These are phyloP conservation scores for Bursaphelenchus okinawaensis DNA, from an alignment of 2,888 invertebrate genomes.

Conservation along the genomic window DNA sequence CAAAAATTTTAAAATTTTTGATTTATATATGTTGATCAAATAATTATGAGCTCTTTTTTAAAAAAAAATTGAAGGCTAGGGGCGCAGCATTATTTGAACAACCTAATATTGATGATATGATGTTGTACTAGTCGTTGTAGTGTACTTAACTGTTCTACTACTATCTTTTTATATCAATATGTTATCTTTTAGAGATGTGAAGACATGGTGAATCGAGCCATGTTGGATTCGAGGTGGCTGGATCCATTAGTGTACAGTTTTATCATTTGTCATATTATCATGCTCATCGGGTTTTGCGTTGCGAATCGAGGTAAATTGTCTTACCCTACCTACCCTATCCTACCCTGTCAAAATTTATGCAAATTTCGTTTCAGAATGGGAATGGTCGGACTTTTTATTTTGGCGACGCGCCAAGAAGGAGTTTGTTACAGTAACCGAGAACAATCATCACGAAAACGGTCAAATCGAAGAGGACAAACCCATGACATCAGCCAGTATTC, in stretches of 20 bases:
- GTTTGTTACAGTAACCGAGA: background rate
- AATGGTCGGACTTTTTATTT: background rate
- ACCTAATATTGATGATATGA: background rate
- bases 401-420: background rate
- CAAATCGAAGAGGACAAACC: background rate
- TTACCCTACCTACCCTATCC: no score
- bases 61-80: no score
- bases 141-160: no score
- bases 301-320: conserved; percentile 24
- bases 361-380: background rate
- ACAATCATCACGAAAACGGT: no score
- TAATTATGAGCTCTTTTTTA: background rate
- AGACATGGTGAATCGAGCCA: conserved; percentile 23
- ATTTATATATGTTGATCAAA: background rate
- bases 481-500: background rate
- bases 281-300: conserved; percentile 25
- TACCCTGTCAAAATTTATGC: no score
- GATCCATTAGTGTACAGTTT: conserved; percentile 24
- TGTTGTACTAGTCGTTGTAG: background rate
- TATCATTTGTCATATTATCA: conserved; percentile 18
- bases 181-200: conserved; percentile 26
- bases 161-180: background rate
- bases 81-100: background rate
- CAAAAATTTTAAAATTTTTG: background rate
- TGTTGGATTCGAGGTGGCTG: conserved; percentile 24